These are phyloP conservation scores for Tympanuchus pallidicinctus DNA, from an alignment of 2,113 vertebrate species.

Conservation along the genomic window DNA sequence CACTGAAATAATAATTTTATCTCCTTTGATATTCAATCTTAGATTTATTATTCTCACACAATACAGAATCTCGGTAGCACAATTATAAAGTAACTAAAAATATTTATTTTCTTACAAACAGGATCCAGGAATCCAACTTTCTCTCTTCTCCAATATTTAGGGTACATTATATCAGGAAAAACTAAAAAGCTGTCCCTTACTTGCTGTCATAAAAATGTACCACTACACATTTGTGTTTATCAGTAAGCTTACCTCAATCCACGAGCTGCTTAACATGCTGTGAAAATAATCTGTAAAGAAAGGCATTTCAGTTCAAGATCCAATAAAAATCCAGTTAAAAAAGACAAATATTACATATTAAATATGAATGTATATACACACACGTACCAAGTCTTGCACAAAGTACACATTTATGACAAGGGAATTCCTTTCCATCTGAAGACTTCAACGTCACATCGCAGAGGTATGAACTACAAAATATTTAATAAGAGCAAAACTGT, in stretches of 20 bases:
- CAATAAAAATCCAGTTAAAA: conserved; percentile 16
- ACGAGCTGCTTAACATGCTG: conserved; percentile 96
- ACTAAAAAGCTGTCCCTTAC: background rate
- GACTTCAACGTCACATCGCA: conserved; percentile 94
- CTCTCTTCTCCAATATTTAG: background rate
- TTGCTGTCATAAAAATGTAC: background rate
- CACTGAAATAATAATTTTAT: background rate
- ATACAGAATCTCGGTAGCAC: background rate
- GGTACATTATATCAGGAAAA: background rate
- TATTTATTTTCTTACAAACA: background rate
- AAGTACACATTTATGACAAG: conserved; percentile 95
- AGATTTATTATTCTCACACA: background rate
- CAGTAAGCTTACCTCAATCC: conserved; percentile 91
- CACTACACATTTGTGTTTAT: background rate
- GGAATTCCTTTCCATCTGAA: conserved; percentile 93
- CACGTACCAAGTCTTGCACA: conserved; percentile 94
- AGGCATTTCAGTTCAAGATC: conserved; percentile 53
- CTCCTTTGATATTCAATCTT: background rate
- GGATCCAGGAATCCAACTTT: background rate
- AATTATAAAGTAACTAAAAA: background rate
- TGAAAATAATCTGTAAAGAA: conserved; percentile 93
- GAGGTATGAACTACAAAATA: conserved; percentile 85
- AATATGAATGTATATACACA: background rate
- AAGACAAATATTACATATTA: background rate
- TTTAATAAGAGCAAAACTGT: conserved; percentile 37